Evolutionary conservation across 2,113 vertebrate species (phyloP).

Genomic region (Datnioides undecimradiatus): DNA sequence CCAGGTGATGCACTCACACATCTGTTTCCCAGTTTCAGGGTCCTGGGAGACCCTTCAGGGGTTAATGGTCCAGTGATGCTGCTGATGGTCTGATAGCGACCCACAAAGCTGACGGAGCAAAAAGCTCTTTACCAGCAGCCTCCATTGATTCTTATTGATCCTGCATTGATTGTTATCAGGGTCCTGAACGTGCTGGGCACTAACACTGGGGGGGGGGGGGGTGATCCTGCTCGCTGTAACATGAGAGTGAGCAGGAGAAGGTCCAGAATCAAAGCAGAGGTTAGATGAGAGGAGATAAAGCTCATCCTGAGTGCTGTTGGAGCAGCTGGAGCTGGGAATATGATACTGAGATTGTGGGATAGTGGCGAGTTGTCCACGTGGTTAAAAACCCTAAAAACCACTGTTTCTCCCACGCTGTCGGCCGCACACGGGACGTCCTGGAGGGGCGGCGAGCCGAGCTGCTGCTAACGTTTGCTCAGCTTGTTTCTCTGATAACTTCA

Average conservation of each 20-base stretch:
- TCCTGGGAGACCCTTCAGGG: slow-evolving; percentile 34
- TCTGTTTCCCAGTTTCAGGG: slow-evolving; percentile 53
- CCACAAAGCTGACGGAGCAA: slow-evolving; percentile 39
- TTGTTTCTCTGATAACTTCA: too few relatives aligned
- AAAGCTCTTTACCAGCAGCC: slow-evolving; percentile 41
- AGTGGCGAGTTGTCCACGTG: slow-evolving; percentile 2
- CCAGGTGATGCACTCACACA: slow-evolving; percentile 57
- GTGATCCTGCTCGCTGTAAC: slow-evolving; percentile 36
- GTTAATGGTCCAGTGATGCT: slow-evolving; percentile 52
- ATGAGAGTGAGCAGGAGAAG: slow-evolving; percentile 33
- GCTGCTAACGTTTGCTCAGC: too few relatives aligned
- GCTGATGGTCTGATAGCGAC: slow-evolving; percentile 60
- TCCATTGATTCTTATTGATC: slow-evolving; percentile 69
- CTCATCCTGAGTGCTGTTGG: slow-evolving; percentile 28
- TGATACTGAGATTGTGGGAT: slow-evolving; percentile 45
- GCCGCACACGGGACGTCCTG: too few relatives aligned
- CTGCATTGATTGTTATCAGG: slow-evolving; percentile 59
- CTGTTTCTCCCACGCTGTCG: too few relatives aligned
- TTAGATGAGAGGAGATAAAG: slow-evolving; percentile 41
- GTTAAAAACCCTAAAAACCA: too few relatives aligned
- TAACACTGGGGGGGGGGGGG: slow-evolving; percentile 37
- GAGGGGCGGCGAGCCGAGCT: too few relatives aligned
- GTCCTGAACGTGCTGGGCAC: slow-evolving; percentile 30
- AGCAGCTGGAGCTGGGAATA: slow-evolving; percentile 40
- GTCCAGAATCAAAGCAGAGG: slow-evolving; percentile 43